Evolutionary conservation across 2,113 vertebrate genomes (phyloP), one percentile per base, ranked within the genome.

Genomic region (Rynchops niger): DNA sequence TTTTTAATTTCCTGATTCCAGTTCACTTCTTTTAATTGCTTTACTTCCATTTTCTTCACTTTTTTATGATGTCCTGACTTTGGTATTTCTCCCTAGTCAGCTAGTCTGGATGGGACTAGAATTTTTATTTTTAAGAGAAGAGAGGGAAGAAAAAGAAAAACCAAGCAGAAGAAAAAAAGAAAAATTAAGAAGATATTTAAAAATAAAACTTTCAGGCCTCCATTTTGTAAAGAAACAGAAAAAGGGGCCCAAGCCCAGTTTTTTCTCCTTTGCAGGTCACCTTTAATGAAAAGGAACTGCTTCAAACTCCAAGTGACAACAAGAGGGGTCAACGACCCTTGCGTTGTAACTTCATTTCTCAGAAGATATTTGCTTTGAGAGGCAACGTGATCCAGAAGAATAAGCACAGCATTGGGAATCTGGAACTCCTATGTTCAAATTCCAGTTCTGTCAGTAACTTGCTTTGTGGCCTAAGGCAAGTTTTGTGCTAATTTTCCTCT

Each of bases 391-490:
- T 90, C 32, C 63, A 86, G 71, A 86, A 86, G 47, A 86, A 63
- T 81, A 93, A 92, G 40, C 49, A 76, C 66, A 85, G 27, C 45
- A 27, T 0, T 95, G 58, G 71, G 85, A 82, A 92, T 93, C 63
- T 93, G 93, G 56, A 96, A 76, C 47, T 94, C 36, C 42, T 63
- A 9, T 85, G 36, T 94, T 92, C 71, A 78, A 86, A 93, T 93
- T 88, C 58, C n/a, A 73, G 32, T 94, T 93, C 62, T 90, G 50
- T 96, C 95, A 95, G 76, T 95, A 93, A 90, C 82, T 96, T 95
- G 79, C 82, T 71, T 6, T 83, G 38, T 93, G 74, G 67, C 80
- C 76, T 92, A 86, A 92, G 63, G 96, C 93, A 77, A 95, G 50
- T 92, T 94, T 69, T 93, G 42, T 82, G 82, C 85, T 83, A 49